These are phyloP conservation scores for Harpalus rubripes DNA, from an alignment of 2,888 invertebrate species.

Conservation along the genomic window DNA sequence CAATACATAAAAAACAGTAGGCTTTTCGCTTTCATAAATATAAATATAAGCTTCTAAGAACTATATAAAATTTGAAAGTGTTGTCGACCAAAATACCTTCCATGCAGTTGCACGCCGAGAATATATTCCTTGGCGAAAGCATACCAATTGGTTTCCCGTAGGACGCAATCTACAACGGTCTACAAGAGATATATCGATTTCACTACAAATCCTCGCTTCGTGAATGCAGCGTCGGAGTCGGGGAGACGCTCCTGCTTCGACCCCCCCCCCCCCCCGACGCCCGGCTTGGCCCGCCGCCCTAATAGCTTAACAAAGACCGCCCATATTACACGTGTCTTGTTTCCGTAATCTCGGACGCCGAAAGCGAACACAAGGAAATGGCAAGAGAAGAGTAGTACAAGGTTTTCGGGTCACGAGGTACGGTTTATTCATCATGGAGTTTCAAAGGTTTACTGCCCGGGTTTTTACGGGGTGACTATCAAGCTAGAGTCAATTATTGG, in stretches of 20 bases:
- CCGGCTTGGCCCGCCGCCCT: neutral
- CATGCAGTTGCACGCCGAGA: neutral
- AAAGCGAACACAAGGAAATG: conserved; percentile 14
- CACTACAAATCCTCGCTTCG: conserved; percentile 65
- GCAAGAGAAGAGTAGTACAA: conserved; percentile 19
- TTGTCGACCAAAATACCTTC: too few relatives aligned
- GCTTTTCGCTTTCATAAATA: too few relatives aligned
- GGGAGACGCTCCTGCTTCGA: neutral
- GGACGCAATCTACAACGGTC: conserved; percentile 64
- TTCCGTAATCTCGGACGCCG: conserved; percentile 64
- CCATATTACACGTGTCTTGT: conserved; percentile 67
- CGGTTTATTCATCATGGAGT: neutral
- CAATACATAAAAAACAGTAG: too few relatives aligned
- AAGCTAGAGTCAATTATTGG: too few relatives aligned
- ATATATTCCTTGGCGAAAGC: conserved; percentile 34
- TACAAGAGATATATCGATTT: conserved; percentile 66
- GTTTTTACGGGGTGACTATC: neutral
- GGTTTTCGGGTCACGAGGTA: conserved; percentile 29
- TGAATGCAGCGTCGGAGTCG: conserved; percentile 51
- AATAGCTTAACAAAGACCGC: conserved; percentile 67
- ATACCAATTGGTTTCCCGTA: conserved; percentile 65
- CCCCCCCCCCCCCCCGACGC: neutral
- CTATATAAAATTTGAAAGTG: too few relatives aligned
- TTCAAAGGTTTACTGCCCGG: neutral
- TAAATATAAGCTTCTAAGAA: too few relatives aligned